A percentile compares a stretch with the other conserved stretches of the same genome.
Evolutionary conservation across 1,140 invertebrate genomes (phyloP).

Genomic region (Sinonovacula constricta): DNA sequence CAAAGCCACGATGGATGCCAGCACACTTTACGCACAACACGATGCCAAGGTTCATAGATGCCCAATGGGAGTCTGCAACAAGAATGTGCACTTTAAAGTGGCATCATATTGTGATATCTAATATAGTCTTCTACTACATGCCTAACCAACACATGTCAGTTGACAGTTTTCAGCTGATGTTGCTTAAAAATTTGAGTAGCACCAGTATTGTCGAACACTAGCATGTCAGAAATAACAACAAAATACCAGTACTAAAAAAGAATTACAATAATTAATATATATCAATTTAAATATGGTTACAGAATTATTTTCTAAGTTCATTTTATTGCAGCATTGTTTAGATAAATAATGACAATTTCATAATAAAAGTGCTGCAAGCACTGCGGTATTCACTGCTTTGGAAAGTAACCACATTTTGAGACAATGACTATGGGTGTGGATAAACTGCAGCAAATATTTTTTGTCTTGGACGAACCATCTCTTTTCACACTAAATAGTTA

Average conservation of each 20-base stretch:
- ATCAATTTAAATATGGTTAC: too few relatives aligned
- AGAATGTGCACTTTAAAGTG: not conserved
- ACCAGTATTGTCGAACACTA: not conserved
- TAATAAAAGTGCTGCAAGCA: too few relatives aligned
- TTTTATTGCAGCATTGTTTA: too few relatives aligned
- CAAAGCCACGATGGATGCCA: conserved; percentile 71
- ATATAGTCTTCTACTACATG: not conserved
- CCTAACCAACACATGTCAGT: not conserved
- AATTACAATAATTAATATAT: not conserved
- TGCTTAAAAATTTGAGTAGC: not conserved
- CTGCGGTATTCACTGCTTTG: too few relatives aligned
- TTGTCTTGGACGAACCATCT: too few relatives aligned
- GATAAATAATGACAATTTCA: too few relatives aligned
- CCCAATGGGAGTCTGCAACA: conserved; percentile 71
- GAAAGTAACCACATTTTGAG: too few relatives aligned
- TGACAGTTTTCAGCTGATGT: not conserved
- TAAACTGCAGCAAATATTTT: too few relatives aligned
- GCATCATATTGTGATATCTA: not conserved
- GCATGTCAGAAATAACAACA: not conserved
- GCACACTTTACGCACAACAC: conserved; percentile 73
- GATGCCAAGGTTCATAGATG: conserved; percentile 71
- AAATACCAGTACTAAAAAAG: not conserved
- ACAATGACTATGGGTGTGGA: too few relatives aligned
- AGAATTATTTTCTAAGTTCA: too few relatives aligned
- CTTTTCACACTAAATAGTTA: too few relatives aligned